Conservation (phyloP, 2,113 vertebrate species). For the Crotalus viridis region DNA sequence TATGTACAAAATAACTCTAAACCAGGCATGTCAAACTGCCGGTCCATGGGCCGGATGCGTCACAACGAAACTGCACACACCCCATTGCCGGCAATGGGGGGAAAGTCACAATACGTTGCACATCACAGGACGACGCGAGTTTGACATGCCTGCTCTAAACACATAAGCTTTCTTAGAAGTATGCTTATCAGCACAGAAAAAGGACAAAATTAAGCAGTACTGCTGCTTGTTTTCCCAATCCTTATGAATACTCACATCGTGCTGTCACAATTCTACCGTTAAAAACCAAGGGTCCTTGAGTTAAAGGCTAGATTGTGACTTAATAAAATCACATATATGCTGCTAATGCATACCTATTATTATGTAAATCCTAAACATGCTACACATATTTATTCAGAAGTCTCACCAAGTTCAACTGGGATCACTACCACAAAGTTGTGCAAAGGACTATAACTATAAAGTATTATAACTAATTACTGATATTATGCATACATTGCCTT, state of each 20-base stretch:
- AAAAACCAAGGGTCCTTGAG: background rate
- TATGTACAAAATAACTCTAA: background rate
- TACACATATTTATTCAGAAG: background rate
- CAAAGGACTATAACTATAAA: background rate
- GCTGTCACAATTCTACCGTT: background rate
- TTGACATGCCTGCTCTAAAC: too few relatives aligned
- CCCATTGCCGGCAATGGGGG: too few relatives aligned
- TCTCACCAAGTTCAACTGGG: background rate
- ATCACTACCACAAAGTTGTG: background rate
- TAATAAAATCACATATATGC: background rate
- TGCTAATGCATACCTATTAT: background rate
- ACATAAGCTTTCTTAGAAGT: background rate
- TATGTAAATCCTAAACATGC: background rate
- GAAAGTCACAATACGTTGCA: too few relatives aligned
- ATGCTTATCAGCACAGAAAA: background rate
- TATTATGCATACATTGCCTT: background rate
- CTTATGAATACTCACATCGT: background rate
- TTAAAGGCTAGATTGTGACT: background rate
- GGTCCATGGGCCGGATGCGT: too few relatives aligned
- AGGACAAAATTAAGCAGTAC: background rate
- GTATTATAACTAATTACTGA: background rate
- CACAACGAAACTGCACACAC: too few relatives aligned
- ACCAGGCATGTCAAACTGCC: too few relatives aligned
- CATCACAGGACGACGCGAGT: too few relatives aligned
- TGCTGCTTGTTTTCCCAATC: background rate